Conservation (phyloP, 2,797 vertebrate genomes). For the Crypturellus tataupa region DNA sequence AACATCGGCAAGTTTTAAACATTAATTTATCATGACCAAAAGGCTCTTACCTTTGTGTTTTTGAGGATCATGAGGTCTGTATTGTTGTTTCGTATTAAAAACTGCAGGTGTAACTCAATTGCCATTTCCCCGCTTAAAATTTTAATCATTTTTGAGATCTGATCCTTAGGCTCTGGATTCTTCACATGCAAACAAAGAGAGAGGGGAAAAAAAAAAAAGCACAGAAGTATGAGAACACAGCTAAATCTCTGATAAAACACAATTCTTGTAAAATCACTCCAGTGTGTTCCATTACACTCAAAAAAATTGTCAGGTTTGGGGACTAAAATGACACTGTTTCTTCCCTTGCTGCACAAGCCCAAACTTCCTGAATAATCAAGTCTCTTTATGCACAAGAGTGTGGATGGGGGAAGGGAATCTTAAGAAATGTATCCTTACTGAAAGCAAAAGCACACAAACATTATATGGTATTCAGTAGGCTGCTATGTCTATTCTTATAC, state of each 20-base stretch:
- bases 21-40: neutral
- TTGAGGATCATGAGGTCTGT: conserved; percentile 99
- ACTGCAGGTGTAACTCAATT: conserved; percentile 97
- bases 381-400: neutral
- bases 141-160: conserved; percentile 99
- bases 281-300: neutral
- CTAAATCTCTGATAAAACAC: neutral
- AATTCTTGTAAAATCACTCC: neutral
- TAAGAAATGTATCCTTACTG: neutral
- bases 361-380: neutral
- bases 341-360: neutral
- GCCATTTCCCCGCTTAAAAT: conserved; percentile 99
- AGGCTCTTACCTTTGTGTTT: conserved; percentile 96
- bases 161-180: conserved; percentile 96
- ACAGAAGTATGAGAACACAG: neutral
- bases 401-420: neutral
- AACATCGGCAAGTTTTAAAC: neutral
- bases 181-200: conserved; percentile 67
- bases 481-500: neutral
- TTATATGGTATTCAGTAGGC: neutral
- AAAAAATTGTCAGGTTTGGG: neutral
- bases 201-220: neutral
- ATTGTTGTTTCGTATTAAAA: conserved; percentile 99
- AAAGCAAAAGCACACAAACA: neutral
- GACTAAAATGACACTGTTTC: neutral